Percentiles rank a stretch among this genome's conserved stretches.
phyloP scores from a whole-genome alignment of 2,113 vertebrate genomes.

The Lethenteron camtschaticum region DNA sequence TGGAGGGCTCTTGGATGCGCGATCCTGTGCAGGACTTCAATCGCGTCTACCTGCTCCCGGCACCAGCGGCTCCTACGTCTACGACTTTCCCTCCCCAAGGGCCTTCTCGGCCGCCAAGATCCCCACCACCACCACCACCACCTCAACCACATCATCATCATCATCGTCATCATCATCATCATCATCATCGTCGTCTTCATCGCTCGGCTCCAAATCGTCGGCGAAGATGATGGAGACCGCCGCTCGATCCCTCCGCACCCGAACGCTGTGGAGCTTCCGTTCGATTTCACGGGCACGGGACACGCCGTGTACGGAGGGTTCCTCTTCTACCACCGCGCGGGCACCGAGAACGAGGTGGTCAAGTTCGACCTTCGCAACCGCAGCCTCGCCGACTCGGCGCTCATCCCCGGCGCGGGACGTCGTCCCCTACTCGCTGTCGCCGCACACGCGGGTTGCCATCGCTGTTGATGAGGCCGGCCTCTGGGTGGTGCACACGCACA shows the following conservation, averaged over 20 bases:
- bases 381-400: constrained; percentile 29
- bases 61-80: constrained; percentile 31
- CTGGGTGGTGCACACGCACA: constrained; percentile 60
- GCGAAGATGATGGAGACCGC: constrained; percentile 21
- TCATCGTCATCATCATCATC: too few species aligned
- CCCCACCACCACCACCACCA: too few species aligned
- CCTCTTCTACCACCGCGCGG: constrained; percentile 53
- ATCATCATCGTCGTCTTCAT: too few species aligned
- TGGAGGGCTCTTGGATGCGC: constrained; percentile 57
- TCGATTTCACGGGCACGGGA: constrained; percentile 59
- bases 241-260: constrained; percentile 18
- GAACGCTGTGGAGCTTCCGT: constrained; percentile 26
- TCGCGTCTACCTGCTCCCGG: constrained; percentile 58
- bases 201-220: too few species aligned
- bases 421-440: constrained; percentile 44
- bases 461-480: constrained; percentile 67
- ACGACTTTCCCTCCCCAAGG: constrained; percentile 40
- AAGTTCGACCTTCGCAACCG: constrained; percentile 50
- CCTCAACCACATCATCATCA: too few species aligned
- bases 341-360: constrained; percentile 50
- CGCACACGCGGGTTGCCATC: constrained; percentile 50
- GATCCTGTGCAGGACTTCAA: constrained; percentile 34
- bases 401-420: constrained; percentile 42
- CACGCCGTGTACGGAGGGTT: constrained; percentile 46
- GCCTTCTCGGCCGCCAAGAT: constrained; percentile 21